Conservation (phyloP, 2,113 vertebrate genomes). For the Actinemys pallida region DNA sequence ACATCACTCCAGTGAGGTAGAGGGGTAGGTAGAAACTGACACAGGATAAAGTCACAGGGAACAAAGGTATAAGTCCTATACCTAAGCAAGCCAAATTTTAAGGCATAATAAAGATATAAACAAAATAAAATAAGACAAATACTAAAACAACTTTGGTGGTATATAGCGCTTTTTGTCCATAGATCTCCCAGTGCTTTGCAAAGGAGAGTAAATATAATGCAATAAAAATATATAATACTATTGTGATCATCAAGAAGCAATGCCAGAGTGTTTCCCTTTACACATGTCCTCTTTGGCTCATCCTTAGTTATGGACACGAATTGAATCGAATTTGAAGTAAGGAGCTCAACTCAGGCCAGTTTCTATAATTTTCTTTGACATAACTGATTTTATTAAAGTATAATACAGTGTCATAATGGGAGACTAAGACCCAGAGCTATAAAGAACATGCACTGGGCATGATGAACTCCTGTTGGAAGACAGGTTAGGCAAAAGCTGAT, state of each 20-base stretch:
- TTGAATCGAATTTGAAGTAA: slow-evolving; percentile 12
- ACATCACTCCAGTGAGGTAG: neutral
- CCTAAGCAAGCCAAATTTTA: neutral
- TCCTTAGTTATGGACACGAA: slow-evolving; percentile 30
- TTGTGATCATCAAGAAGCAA: slow-evolving; percentile 25
- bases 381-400: slow-evolving; percentile 11
- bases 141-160: neutral
- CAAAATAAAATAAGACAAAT: neutral
- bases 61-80: neutral
- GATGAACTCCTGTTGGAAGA: neutral
- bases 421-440: neutral
- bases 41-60: neutral
- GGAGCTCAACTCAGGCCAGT: neutral
- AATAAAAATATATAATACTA: neutral
- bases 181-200: slow-evolving; percentile 17
- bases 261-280: neutral
- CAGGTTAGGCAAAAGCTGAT: neutral
- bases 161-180: neutral
- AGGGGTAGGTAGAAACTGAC: neutral
- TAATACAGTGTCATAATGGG: neutral
- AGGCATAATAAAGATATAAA: neutral
- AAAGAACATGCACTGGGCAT: fast-evolving
- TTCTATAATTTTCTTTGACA: neutral
- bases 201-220: slow-evolving; percentile 15
- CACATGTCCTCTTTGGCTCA: neutral